Evolutionary conservation across 2,797 vertebrate genomes (phyloP).

Genomic region (Muscicapa striata): DNA sequence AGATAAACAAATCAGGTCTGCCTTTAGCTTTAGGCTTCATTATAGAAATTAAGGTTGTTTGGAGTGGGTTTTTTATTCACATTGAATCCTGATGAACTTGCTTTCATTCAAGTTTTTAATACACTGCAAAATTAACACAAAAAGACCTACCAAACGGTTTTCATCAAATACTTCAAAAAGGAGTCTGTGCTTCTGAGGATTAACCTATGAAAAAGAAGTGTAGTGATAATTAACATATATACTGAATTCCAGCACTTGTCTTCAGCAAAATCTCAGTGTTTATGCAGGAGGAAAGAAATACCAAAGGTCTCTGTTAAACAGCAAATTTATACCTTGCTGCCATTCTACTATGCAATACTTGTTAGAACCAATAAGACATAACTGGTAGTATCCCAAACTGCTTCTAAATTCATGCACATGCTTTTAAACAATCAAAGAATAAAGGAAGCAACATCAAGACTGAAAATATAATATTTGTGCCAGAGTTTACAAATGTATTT

Average conservation of each 20-base stretch:
- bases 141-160: constrained; percentile 92
- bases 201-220: constrained; percentile 81
- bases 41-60: neutral
- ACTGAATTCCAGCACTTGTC: neutral
- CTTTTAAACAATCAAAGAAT: neutral
- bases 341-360: neutral
- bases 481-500: neutral
- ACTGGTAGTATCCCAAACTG: neutral
- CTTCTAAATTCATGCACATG: neutral
- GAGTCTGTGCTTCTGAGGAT: constrained; percentile 89
- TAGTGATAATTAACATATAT: neutral
- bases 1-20: neutral
- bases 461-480: neutral
- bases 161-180: constrained; percentile 97
- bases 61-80: neutral
- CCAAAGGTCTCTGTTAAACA: neutral
- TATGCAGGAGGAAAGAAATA: neutral
- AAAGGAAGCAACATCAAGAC: neutral
- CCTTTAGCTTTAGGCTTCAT: neutral
- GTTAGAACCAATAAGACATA: neutral
- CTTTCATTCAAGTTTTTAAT: neutral
- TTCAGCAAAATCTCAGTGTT: neutral
- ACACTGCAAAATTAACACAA: neutral
- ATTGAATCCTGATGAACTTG: neutral
- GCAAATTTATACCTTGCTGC: neutral